phyloP scores from a whole-genome alignment of 2,797 vertebrate species.

The Myotis daubentonii region DNA sequence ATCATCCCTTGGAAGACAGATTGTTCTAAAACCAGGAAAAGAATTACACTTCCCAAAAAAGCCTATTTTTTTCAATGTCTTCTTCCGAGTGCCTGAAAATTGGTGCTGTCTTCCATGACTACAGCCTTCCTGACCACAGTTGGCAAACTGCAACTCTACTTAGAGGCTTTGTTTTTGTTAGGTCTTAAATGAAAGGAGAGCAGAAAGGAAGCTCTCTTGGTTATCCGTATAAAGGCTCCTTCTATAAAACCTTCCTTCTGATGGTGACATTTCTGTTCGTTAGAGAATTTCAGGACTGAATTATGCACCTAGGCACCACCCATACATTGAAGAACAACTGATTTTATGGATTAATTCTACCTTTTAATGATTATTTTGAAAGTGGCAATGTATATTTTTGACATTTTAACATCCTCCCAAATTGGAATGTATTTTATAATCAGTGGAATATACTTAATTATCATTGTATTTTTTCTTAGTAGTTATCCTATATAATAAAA shows the following conservation, averaged over 20 bases:
- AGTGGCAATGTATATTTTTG: background rate
- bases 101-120: background rate
- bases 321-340: background rate
- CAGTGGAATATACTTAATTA: slow-evolving; percentile 13
- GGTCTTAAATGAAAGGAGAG: slow-evolving; percentile 5
- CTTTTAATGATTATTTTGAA: slow-evolving; percentile 28
- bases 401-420: background rate
- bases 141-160: background rate
- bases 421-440: background rate
- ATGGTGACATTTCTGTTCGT: slow-evolving; percentile 7
- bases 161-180: background rate
- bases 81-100: background rate
- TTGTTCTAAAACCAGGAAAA: slow-evolving; percentile 45
- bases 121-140: background rate
- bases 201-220: background rate
- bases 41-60: background rate
- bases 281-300: slow-evolving; percentile 21
- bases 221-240: background rate
- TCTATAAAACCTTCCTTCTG: background rate
- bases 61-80: background rate
- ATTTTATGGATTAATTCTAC: background rate
- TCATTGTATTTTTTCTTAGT: background rate
- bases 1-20: background rate
- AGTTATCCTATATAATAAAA: background rate
- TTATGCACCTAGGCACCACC: background rate